Percentiles rank a stretch among this genome's conserved stretches.
These are phyloP conservation scores for Squalus acanthias DNA, from an alignment of 2,797 vertebrate species.

Conservation along the genomic window DNA sequence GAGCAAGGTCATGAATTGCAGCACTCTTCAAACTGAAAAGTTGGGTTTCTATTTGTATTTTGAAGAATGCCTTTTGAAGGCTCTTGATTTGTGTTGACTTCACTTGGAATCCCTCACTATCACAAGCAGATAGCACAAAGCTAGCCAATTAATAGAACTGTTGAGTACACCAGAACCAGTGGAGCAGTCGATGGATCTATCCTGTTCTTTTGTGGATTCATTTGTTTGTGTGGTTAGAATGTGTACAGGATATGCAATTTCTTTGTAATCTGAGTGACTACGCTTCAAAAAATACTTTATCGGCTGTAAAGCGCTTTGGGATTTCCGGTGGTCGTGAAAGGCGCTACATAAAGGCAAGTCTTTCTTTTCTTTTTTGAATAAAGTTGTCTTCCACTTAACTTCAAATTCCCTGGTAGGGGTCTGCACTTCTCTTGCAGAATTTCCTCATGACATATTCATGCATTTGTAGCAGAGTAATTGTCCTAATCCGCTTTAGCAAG, in stretches of 20 bases:
- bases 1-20: not conserved
- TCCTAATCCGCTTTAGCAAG: too few species aligned
- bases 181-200: not conserved
- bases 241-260: not conserved
- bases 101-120: not conserved
- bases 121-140: not conserved
- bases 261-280: too few species aligned
- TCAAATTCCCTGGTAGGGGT: too few species aligned
- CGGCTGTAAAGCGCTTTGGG: too few species aligned
- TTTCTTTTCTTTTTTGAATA: too few species aligned
- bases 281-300: too few species aligned
- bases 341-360: too few species aligned
- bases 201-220: not conserved
- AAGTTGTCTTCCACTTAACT: too few species aligned
- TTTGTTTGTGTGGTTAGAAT: not conserved
- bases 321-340: too few species aligned
- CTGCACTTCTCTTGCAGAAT: too few species aligned
- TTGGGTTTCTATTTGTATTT: not conserved
- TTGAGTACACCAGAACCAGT: not conserved
- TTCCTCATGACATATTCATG: too few species aligned
- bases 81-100: not conserved
- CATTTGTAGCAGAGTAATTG: too few species aligned
- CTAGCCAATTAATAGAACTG: not conserved
- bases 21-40: not conserved
- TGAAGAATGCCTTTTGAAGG: not conserved